phyloP scores from a whole-genome alignment of 2,113 vertebrate genomes.

The Xiphophorus hellerii region DNA sequence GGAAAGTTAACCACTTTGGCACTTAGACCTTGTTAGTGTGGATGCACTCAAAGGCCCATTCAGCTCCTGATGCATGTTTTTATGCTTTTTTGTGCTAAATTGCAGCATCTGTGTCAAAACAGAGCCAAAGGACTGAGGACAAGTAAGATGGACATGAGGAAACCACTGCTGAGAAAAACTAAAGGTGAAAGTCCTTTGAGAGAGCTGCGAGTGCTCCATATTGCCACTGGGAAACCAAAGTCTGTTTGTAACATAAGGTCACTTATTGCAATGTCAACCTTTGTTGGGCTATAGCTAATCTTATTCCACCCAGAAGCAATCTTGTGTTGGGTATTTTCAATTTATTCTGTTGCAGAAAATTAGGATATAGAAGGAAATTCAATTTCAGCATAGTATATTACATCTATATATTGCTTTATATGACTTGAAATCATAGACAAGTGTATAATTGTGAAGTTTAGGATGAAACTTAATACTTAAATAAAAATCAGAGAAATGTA shows the following conservation, averaged over 20 bases:
- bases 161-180: conserved; percentile 20
- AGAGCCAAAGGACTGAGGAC: conserved; percentile 2
- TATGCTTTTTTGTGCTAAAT: conserved; percentile 53
- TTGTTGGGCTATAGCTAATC: background rate
- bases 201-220: conserved; percentile 11
- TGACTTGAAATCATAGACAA: no score
- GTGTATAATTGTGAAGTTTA: no score
- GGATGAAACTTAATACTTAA: no score
- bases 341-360: background rate
- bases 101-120: conserved; percentile 26
- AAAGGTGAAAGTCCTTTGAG: conserved; percentile 35
- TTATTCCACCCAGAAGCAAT: background rate
- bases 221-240: conserved; percentile 1
- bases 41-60: conserved; percentile 70
- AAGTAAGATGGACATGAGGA: conserved; percentile 29
- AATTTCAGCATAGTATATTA: background rate
- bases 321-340: background rate
- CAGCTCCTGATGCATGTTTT: conserved; percentile 65
- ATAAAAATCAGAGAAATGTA: no score
- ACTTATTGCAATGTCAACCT: background rate
- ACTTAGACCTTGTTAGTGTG: conserved; percentile 77
- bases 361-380: background rate
- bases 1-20: conserved; percentile 78
- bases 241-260: background rate
- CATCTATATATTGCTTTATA: no score